Base-by-base conservation (phyloP, 2,113 vertebrate species). In the Nothobranchius kuhntae region DNA sequence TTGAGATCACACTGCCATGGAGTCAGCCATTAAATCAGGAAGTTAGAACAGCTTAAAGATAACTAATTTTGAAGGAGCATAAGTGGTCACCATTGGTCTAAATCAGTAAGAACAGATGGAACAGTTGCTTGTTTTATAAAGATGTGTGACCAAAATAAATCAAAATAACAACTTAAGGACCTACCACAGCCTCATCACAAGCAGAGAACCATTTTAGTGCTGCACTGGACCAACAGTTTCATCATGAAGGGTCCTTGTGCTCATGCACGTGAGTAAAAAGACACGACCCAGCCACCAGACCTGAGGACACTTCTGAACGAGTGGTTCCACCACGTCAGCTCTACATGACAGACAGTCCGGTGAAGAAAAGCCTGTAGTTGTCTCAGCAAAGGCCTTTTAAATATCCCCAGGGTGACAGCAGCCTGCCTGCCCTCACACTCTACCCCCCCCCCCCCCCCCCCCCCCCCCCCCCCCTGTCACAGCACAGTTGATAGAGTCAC, bases 301-400 rank as follows among this genome's bases (percentile, higher is more conserved):
- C 62, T 30, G 24, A 65, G 51, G 7, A n/a, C 15, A n/a, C 3
- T 12, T 42, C 38, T 45, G n/a, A 79, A 24, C 24, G 1, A 26
- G 51, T 56, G 40, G n/a, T 62, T 68, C 53, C 65, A 68, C 59
- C 57, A 40, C 74, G 53, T 9, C 48, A 65, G 67, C 54, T 55
- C 46, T 38, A 65, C 65, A 75, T 79, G 77, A 62, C 70, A 75
- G 70, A 71, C 56, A 60, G 70, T 17, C 58, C 44, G 60, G 55
- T 24, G 51, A 15, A 61, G 57, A 74, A 75, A 35, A 77, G 55
- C 30, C 44, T 51, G 48, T 69, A 68, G 61, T 65, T 63, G 69
- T 75, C 65, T 60, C 50, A 54, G 62, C 5, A 26, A 68, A 57
- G 69, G 73, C 78, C 80, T 85, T 89, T 89, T 85, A 82, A 78